A percentile compares a stretch with the other conserved stretches of the same genome.
phyloP scores from a whole-genome alignment of 2,113 vertebrate species.

The Chascanopsetta lugubris region DNA sequence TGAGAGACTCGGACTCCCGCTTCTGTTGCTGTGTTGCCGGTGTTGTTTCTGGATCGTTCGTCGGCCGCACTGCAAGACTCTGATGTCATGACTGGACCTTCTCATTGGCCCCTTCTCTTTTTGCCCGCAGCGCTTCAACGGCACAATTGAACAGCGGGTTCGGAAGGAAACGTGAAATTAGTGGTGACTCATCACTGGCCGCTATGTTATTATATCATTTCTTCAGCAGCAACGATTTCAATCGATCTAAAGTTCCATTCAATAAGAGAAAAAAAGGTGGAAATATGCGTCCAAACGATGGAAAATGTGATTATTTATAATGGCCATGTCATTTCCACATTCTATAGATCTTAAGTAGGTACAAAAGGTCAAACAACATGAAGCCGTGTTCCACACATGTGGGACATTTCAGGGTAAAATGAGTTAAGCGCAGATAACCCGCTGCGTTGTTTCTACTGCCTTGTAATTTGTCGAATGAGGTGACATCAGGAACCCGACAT shows the following conservation, averaged over 20 bases:
- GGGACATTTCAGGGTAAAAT: constrained; percentile 31
- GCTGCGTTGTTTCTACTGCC: constrained; percentile 18
- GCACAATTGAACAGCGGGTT: constrained; percentile 67
- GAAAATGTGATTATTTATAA: constrained; percentile 51
- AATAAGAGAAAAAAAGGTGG: constrained; percentile 69
- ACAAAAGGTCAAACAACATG: constrained; percentile 21
- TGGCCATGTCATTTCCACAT: constrained; percentile 39
- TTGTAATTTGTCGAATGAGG: constrained; percentile 26
- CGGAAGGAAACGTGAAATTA: constrained; percentile 79
- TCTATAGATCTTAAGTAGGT: constrained; percentile 28
- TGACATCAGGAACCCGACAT: constrained; percentile 25
- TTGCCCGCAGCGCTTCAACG: constrained; percentile 59
- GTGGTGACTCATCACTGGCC: constrained; percentile 77
- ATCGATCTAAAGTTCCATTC: constrained; percentile 79
- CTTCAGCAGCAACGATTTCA: constrained; percentile 72
- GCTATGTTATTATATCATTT: constrained; percentile 79
- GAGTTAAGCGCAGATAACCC: constrained; percentile 6
- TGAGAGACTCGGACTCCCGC: constrained; percentile 51
- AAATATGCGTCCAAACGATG: constrained; percentile 59
- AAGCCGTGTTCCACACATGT: constrained; percentile 8
- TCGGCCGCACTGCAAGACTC: constrained; percentile 60
- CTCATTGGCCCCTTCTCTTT: constrained; percentile 53
- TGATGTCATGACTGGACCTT: constrained; percentile 71
- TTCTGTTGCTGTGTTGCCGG: constrained; percentile 47
- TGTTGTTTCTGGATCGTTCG: constrained; percentile 70